Base-by-base conservation (phyloP, 2,888 invertebrate genomes). In the Tetragonula carbonaria region DNA sequence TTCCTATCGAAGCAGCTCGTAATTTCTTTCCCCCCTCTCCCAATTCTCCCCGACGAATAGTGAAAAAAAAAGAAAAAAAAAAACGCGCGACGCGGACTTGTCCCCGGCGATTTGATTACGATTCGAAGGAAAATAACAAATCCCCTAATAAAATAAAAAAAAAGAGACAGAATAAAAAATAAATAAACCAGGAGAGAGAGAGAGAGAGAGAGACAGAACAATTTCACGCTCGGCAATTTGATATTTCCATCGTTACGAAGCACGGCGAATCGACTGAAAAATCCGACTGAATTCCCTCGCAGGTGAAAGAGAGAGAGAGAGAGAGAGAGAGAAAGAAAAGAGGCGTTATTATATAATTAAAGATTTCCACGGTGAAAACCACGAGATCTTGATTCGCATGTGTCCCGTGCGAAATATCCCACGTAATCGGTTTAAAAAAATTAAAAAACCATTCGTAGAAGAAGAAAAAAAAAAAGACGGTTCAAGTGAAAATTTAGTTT, bases 141-240 rank as follows among this genome's bases (percentile, higher is more conserved):
- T 68, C 5, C 18, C 13, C 68, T 51, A 51, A 23, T 68, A 23
- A 45, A 50, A 67, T 66, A 45, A 66, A 66, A 66, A 66, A 45
- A 2, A 38, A 38, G 38, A 38, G 4, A 14, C 45, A n/a, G 28
- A 28, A 28, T 28, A 28, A 33, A 13, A 66, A 45, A n/a, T 62
- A 66, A 45, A n/a, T 62, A 21, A 38, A 45, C 45, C 13, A n/a
- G 33, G 4, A 13, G 38, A 23, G 2, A 4, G 14, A n/a, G 3
- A 23, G 13, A 4, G 13, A 14, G 4, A 11, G 13, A 13, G 11
- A n/a, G 13, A 5, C 38, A 16, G 4, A 38, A 14, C n/a, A n/a
- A 45, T 45, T 21, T 11, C 18, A 13, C 11, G 14, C 38, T 2
- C 38, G 38, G 38, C 21, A 38, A 38, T 38, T 65, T 21, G 13